Evolutionary conservation across 2,797 vertebrate species (phyloP).

Genomic region (Bryconaethiops microstoma): DNA sequence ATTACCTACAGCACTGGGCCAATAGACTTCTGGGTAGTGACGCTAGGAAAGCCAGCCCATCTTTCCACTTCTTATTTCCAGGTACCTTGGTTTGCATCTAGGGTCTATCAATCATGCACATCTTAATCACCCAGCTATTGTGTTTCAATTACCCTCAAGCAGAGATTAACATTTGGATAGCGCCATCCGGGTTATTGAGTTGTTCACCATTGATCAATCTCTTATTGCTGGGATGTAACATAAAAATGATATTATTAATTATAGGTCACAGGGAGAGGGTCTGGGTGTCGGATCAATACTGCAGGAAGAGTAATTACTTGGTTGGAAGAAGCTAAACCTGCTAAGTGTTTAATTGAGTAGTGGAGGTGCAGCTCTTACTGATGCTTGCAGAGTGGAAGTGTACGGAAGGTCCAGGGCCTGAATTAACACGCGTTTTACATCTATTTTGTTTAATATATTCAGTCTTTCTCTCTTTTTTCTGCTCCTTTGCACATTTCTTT

Average conservation of each 20-base stretch:
- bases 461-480: background rate
- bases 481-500: too few species aligned
- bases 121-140: background rate
- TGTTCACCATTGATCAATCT: background rate
- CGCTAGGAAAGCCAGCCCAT: background rate
- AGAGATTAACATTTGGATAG: constrained; percentile 28
- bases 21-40: background rate
- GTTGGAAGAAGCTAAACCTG: background rate
- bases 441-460: background rate
- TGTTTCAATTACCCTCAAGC: constrained; percentile 1
- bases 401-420: background rate
- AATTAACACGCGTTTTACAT: background rate
- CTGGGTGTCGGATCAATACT: constrained; percentile 19
- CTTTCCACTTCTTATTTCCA: background rate
- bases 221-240: background rate
- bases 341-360: constrained; percentile 11
- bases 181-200: background rate
- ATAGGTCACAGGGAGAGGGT: constrained; percentile 25
- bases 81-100: background rate
- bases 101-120: background rate
- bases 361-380: background rate
- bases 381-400: background rate
- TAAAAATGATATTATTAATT: constrained; percentile 27
- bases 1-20: background rate
- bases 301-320: constrained; percentile 19